Base-by-base conservation (phyloP, 2,797 vertebrate genomes). In the Mus caroli region DNA sequence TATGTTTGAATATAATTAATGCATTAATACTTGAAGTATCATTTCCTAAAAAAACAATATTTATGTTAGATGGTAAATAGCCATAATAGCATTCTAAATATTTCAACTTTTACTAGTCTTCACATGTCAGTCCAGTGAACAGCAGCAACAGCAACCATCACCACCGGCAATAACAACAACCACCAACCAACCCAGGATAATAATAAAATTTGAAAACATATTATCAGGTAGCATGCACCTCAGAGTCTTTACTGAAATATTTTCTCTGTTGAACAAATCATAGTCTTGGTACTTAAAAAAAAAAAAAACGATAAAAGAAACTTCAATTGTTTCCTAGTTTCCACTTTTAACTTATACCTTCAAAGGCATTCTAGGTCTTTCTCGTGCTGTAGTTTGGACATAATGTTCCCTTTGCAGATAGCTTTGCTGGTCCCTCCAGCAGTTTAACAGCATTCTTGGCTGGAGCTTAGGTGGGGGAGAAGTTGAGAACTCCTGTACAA, bases 31-130 rank as follows among this genome's bases (percentile, higher is more conserved):
- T 80, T 85, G 60, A 84, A 80, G 86, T 86, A 37, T 75, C 31
- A 86, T 24, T 83, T 87, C 31, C 9, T 79, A 14, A 93, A 94
- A 80, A 67, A 94, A 34, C 5, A 69, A 94, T 84, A 83, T 10
- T 71, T 37, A 79, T 56, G 56, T 40, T 58, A 52, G 77, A 37
- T 37, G 69, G 43, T 79, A 91, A 91, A 50, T 37, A 89, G 2
- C 15, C 75, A 83, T 15, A 17, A 40, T 50, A 92, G 56, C 84
- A 91, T 22, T 90, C 1, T 24, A 92, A 79, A 58, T 92, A 82
- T 8, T 78, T 67, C 15, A 84, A 6, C 22, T 69, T 54, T 92
- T 60, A 84, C 5, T 84, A 13, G 10, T 40, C 31, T 86, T 89
- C 50, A 89, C 60, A 94, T 50, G 37, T 75, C 62, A 60, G 0